Evolutionary conservation across 2,113 vertebrate species (phyloP).

Genomic region (Mirza zaza): DNA sequence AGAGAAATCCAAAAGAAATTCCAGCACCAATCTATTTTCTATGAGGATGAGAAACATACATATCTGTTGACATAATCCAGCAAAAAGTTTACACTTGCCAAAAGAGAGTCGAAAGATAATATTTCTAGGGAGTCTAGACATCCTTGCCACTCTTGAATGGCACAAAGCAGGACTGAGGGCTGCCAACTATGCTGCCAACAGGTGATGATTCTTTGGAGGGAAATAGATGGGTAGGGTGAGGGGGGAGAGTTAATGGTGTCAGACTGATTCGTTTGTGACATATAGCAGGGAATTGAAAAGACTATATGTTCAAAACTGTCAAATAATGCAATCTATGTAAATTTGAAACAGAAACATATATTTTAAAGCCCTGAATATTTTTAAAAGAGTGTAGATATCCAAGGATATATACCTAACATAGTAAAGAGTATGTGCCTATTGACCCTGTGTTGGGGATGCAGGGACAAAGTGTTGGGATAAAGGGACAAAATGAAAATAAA

Average conservation of each 20-base stretch:
- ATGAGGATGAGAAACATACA: constrained; percentile 56
- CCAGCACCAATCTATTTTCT: constrained; percentile 57
- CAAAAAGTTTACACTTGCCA: constrained; percentile 72
- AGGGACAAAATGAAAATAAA: constrained; percentile 24
- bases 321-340: neutral
- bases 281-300: neutral
- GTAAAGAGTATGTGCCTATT: neutral
- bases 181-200: constrained; percentile 60
- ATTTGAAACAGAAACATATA: neutral
- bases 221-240: neutral
- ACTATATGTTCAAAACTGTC: neutral
- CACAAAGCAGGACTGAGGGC: neutral
- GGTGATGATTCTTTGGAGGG: constrained; percentile 46
- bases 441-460: neutral
- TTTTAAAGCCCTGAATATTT: neutral
- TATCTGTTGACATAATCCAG: constrained; percentile 67
- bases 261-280: neutral
- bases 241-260: neutral
- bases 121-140: constrained; percentile 75
- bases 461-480: neutral
- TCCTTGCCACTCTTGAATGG: constrained; percentile 60
- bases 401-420: neutral
- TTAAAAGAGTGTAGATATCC: neutral
- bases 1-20: constrained; percentile 63
- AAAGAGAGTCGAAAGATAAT: constrained; percentile 69